Conservation (phyloP, 30 jellyfish, hydroid and myxozoan genomes). For the Hydractinia echinata region DNA sequence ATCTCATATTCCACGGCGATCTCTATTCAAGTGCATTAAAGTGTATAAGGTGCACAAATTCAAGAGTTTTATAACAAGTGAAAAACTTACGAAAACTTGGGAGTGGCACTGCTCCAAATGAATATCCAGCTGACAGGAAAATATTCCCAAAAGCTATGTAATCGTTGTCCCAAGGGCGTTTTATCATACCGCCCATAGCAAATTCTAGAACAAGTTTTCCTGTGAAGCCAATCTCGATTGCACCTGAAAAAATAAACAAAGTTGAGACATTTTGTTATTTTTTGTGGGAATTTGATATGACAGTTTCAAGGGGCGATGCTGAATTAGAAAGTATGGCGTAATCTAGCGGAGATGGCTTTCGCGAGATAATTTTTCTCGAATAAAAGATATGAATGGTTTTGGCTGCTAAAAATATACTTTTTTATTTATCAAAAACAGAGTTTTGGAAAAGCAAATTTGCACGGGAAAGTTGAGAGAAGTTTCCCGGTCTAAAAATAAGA, state of each 20-base stretch:
- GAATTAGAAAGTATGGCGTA: too few species aligned
- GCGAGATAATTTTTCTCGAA: too few species aligned
- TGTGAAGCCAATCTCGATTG: conserved; percentile 41
- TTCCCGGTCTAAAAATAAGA: too few species aligned
- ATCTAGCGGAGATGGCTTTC: too few species aligned
- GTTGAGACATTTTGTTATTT: not conserved
- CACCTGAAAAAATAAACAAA: conserved; percentile 32
- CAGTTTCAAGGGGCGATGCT: too few species aligned
- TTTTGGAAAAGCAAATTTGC: too few species aligned
- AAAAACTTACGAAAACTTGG: conserved; percentile 45
- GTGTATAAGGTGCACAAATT: not conserved
- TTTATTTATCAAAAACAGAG: too few species aligned
- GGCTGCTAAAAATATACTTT: too few species aligned
- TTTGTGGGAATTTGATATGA: too few species aligned
- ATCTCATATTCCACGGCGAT: too few species aligned
- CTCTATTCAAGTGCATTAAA: not conserved
- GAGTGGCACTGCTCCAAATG: conserved; percentile 36
- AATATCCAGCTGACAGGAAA: conserved; percentile 33
- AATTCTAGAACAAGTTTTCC: conserved; percentile 38
- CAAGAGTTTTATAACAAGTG: not conserved
- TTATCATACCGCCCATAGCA: conserved; percentile 48
- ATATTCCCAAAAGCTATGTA: conserved; percentile 47
- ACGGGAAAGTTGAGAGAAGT: too few species aligned
- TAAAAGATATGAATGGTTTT: too few species aligned
- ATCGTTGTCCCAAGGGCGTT: conserved; percentile 33